Conservation (phyloP, 2,888 invertebrate genomes). For the Cephus pygmeus region DNA sequence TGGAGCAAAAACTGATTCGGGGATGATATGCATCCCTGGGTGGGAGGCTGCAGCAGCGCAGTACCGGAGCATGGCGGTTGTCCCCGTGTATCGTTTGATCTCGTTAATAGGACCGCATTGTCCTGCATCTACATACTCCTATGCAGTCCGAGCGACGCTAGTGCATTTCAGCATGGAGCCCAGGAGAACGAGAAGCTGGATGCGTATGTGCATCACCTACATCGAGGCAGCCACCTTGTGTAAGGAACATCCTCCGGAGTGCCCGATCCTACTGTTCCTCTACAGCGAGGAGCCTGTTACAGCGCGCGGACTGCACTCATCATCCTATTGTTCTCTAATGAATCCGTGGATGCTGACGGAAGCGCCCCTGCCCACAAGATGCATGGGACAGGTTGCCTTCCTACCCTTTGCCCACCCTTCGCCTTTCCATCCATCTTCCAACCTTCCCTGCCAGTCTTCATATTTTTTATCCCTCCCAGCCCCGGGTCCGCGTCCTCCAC, state of each 20-base stretch:
- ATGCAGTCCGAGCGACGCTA: conserved; percentile 17
- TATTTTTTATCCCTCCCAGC: conserved; percentile 14
- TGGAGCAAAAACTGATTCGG: not conserved
- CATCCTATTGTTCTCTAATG: conserved; percentile 65
- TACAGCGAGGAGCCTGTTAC: conserved; percentile 32
- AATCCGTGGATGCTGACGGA: conserved; percentile 64
- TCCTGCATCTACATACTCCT: conserved; percentile 52
- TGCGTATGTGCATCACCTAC: conserved; percentile 24
- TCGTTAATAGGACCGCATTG: conserved; percentile 60
- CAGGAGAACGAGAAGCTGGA: conserved; percentile 29
- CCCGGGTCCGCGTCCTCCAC: conserved; percentile 14
- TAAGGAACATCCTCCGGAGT: not conserved
- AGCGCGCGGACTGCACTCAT: conserved; percentile 50
- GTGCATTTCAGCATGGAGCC: conserved; percentile 11
- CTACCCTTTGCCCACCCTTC: conserved; percentile 24
- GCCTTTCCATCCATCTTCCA: conserved; percentile 30
- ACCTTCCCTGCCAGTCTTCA: conserved; percentile 15
- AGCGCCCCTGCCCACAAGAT: conserved; percentile 51
- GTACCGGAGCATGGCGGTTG: conserved; percentile 50
- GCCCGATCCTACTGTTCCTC: conserved; percentile 12
- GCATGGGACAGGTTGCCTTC: conserved; percentile 53
- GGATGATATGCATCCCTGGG: conserved; percentile 40
- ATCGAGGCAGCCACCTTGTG: not conserved
- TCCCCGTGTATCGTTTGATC: conserved; percentile 56
- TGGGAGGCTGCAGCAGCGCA: conserved; percentile 29